A percentile compares a stretch with the other conserved stretches of the same genome.
Evolutionary conservation across 2,888 invertebrate genomes (phyloP).

Genomic region (Drosophila dives): DNA sequence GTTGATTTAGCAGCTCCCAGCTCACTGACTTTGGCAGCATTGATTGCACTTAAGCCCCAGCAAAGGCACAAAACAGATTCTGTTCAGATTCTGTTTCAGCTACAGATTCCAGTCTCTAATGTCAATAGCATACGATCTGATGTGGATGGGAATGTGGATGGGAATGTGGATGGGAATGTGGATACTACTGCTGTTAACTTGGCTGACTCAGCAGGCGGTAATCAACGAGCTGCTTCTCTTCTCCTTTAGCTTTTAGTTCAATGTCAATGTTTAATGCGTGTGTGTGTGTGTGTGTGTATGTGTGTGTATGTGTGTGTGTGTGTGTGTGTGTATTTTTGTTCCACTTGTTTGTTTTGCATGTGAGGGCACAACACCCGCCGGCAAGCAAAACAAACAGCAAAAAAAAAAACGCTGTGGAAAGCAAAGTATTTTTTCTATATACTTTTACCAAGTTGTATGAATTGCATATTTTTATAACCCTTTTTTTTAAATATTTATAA

Average conservation of each 20-base stretch:
- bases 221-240: constrained; percentile 54
- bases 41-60: constrained; percentile 70
- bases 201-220: constrained; percentile 77
- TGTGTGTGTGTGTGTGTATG: constrained; percentile 13
- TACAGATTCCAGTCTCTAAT: constrained; percentile 42
- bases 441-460: background rate
- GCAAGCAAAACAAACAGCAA: constrained; percentile 27
- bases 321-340: background rate
- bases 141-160: constrained; percentile 31
- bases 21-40: constrained; percentile 46
- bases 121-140: constrained; percentile 70
- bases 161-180: constrained; percentile 24
- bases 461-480: background rate
- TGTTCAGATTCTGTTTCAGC: constrained; percentile 29
- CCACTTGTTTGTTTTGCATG: constrained; percentile 36
- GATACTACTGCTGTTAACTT: constrained; percentile 41
- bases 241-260: constrained; percentile 32
- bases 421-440: constrained; percentile 12
- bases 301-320: constrained; percentile 10
- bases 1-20: constrained; percentile 40
- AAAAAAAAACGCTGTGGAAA: background rate
- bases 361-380: constrained; percentile 27
- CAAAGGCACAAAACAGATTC: constrained; percentile 49
- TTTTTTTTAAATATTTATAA: background rate
- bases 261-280: constrained; percentile 46